Conservation (phyloP, 2,888 invertebrate genomes). For the Brassicogethes aeneus region DNA sequence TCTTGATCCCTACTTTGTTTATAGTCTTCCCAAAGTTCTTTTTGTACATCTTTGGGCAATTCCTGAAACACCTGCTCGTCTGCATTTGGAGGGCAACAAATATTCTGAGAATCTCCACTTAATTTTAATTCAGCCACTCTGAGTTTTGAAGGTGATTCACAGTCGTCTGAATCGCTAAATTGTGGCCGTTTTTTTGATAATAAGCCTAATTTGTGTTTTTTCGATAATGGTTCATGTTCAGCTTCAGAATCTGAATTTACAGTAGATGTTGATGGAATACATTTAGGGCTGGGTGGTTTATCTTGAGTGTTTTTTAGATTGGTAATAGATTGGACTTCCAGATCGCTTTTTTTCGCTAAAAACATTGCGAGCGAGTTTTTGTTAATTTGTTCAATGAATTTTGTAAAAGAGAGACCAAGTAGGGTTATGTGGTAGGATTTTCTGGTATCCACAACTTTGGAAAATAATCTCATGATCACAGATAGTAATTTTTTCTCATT, state of each 20-base stretch:
- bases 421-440: conserved; percentile 73
- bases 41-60: conserved; percentile 62
- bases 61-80: conserved; percentile 62
- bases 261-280: conserved; percentile 34
- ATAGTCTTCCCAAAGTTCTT: conserved; percentile 64
- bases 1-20: conserved; percentile 29
- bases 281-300: conserved; percentile 6
- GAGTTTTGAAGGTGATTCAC: conserved; percentile 61
- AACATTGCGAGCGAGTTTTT: conserved; percentile 61
- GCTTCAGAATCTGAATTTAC: conserved; percentile 46
- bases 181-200: conserved; percentile 45
- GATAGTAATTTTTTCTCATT: conserved; percentile 58
- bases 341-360: conserved; percentile 54
- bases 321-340: conserved; percentile 69
- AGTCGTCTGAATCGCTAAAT: conserved; percentile 39
- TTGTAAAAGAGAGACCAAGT: conserved; percentile 72
- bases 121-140: conserved; percentile 58
- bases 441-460: conserved; percentile 60
- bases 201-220: conserved; percentile 48
- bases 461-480: conserved; percentile 66
- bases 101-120: conserved; percentile 42
- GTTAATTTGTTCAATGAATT: conserved; percentile 60
- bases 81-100: conserved; percentile 53
- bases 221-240: conserved; percentile 68
- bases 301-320: conserved; percentile 48